Base-by-base conservation (phyloP, 2,888 invertebrate species). In the Galeruca laticollis region DNA sequence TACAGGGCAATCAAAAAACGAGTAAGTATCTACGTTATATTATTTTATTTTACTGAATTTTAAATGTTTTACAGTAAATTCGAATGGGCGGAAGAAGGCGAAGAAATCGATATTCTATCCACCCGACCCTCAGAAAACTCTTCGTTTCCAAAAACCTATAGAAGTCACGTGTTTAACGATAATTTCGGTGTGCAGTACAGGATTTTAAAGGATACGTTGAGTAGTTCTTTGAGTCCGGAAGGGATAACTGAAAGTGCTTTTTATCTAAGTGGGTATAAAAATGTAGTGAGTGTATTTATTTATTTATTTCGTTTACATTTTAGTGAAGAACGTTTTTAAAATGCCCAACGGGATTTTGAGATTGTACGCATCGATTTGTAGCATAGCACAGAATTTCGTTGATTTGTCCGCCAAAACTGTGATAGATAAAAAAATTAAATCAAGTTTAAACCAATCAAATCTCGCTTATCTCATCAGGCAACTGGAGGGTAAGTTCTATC, bases 401-500 rank as follows among this genome's bases (percentile, higher is more conserved):
- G 90, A 91, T 69, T 80, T 84, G 77, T 0, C 83, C 83, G 40
- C 85, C 85, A 79, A 83, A 84, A 75, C 81, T 73, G 61, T 82
- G 80, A 74, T 86, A 87, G 69, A 87, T 85, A 77, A 81, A 71
- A 20, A 83, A 83, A 54, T 86, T 87, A 60, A 78, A 76, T 35
- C 82, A 0, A 79, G 88, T 21, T 83, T 91, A 1, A 86, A 86
- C 0, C 88, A 90, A 76, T 85, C 88, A 33, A 86, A 90, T 71
- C 79, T 91, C 57, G 88, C 90, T 13, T 87, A 89, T 80, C 85
- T 91, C 0, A 87, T 91, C 60, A 83, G 86, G 69, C 81, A 90
- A 71, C 87, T 91, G 15, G 89, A 91, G 80, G 88, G 91, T 90
- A 79, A 77, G 60, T 26, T n/a, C n/a, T n/a, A n/a, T n/a, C n/a